phyloP scores from a whole-genome alignment of 2,797 vertebrate species.

The Sebastes aleutianus region DNA sequence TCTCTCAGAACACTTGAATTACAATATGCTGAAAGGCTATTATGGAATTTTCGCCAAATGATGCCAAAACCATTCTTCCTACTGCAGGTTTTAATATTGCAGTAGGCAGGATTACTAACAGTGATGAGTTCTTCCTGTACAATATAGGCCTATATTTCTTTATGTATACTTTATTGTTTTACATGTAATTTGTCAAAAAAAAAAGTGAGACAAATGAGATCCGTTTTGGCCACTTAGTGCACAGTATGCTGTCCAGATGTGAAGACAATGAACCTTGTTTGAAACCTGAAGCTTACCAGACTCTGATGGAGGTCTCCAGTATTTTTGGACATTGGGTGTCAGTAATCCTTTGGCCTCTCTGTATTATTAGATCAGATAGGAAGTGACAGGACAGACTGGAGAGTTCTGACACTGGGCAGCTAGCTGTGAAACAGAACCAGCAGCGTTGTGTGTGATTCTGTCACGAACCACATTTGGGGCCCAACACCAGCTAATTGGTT shows the following conservation, averaged over 20 bases:
- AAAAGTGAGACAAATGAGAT: background rate
- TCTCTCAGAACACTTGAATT: no score
- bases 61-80: no score
- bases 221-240: background rate
- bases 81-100: no score
- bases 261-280: background rate
- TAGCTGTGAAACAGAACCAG: conserved; percentile 27
- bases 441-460: background rate
- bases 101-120: background rate
- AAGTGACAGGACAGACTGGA: conserved; percentile 35
- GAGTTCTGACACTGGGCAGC: conserved; percentile 41
- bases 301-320: background rate
- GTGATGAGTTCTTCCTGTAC: background rate
- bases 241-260: background rate
- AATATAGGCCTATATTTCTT: background rate
- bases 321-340: conserved; percentile 19
- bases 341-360: conserved; percentile 27
- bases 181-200: background rate
- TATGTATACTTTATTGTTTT: background rate
- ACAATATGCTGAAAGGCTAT: no score
- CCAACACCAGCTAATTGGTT: background rate
- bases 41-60: no score
- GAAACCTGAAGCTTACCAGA: background rate
- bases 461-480: background rate
- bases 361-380: conserved; percentile 32